Evolutionary conservation across 2,113 vertebrate genomes (phyloP), one percentile per base, ranked within the genome.

Genomic region (Alectura lathami): DNA sequence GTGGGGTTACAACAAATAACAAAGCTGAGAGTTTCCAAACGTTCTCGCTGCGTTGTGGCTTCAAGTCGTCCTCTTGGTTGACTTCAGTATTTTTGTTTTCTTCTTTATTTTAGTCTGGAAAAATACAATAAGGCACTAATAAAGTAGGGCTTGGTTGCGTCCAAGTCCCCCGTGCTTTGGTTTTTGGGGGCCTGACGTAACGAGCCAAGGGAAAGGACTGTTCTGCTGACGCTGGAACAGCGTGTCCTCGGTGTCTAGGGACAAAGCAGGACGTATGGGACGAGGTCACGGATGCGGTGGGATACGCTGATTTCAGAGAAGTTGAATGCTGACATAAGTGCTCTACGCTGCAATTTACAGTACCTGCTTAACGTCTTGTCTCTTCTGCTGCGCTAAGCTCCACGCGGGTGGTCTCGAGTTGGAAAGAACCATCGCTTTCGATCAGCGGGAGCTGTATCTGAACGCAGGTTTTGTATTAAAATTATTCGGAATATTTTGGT

Each of bases 41-140:
- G 3, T 69, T 93, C 43, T 76, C 89, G 79, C 45, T 94, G 69
- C 24, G 3, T n/a, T 83, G 45, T 66, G 80, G 64, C 43, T 91
- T 89, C 36, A 91, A 83, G 83, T 92, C 54, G 43, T 60, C 22
- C 27, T 57, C 67, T 85, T 22, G 5, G 34, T 51, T 87, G 32
- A 64, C n/a, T 56, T 81, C 69, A 56, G 3, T 38, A 21, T 48
- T 88, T 83, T 59, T 32, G 32, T 6, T 75, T 78, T 74, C 20
- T 34, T 94, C 23, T 74, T 88, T 63, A 30, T 21, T 29, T 60
- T 59, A 40, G 38, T 59, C 32, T 80, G 54, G 60, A 56, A 60
- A 91, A 67, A 36, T 18, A 68, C 91, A 86, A 76, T 1, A 68
- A 96, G 75, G 91, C 81, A 88, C 81, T 82, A 57, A 64, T 59